These are phyloP conservation scores for Metellina segmentata DNA, from an alignment of 2,888 invertebrate genomes.

Conservation along the genomic window DNA sequence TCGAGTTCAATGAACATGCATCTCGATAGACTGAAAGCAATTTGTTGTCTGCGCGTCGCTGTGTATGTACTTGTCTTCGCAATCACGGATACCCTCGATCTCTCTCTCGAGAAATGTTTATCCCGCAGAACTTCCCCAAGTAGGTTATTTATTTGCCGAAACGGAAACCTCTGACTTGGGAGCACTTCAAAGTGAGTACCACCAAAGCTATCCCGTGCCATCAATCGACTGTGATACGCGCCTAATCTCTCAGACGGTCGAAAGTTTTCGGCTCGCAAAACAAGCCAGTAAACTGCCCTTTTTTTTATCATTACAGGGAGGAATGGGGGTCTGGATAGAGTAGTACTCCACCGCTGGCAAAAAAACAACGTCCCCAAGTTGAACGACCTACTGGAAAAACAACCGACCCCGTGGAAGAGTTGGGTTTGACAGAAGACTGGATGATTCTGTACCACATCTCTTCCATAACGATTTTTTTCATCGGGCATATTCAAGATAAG, in stretches of 20 bases:
- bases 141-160: conserved; percentile 11
- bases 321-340: background rate
- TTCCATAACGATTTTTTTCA: no score
- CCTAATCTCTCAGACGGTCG: conserved; percentile 31
- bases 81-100: background rate
- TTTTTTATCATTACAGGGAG: conserved; percentile 61
- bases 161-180: conserved; percentile 4
- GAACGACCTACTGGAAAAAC: conserved; percentile 70
- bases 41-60: no score
- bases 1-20: no score
- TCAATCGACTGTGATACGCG: conserved; percentile 33
- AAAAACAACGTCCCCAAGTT: conserved; percentile 66
- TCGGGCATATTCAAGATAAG: no score
- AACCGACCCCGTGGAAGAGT: conserved; percentile 48
- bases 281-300: conserved; percentile 52
- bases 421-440: background rate
- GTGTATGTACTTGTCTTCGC: no score
- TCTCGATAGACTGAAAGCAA: no score
- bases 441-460: no score
- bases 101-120: background rate
- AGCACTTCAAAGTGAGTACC: background rate
- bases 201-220: background rate
- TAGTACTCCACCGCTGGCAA: conserved; percentile 29
- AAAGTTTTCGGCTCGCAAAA: conserved; percentile 54
- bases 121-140: background rate